Percentiles rank a stretch among this genome's conserved stretches.
phyloP scores from a whole-genome alignment of 1,140 invertebrate genomes.

The Oryctes rhinoceros region DNA sequence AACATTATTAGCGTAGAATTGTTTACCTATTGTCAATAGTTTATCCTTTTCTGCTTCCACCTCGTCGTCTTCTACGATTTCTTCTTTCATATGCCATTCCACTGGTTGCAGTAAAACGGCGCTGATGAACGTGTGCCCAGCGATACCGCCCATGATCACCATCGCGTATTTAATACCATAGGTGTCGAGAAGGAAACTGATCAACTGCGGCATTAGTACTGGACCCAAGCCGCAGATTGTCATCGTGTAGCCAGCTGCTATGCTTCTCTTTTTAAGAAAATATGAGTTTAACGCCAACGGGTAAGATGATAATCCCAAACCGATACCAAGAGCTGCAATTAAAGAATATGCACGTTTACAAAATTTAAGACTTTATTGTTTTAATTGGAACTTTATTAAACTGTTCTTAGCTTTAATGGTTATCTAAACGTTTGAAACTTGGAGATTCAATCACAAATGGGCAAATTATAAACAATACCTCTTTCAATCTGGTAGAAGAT shows the following conservation, averaged over 20 bases:
- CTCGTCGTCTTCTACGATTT: slow-evolving; percentile 36
- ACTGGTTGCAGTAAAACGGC: slow-evolving; percentile 63
- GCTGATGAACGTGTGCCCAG: slow-evolving; percentile 60
- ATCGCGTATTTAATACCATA: slow-evolving; percentile 61
- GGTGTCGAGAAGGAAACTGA: slow-evolving; percentile 56
- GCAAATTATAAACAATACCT: too few relatives aligned
- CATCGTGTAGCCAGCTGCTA: slow-evolving; percentile 62
- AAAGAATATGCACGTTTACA: too few relatives aligned
- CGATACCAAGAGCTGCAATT: slow-evolving; percentile 67
- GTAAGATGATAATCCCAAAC: slow-evolving; percentile 69
- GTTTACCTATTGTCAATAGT: neutral
- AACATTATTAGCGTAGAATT: neutral
- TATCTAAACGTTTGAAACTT: too few relatives aligned
- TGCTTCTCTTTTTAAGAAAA: slow-evolving; percentile 61
- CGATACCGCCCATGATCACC: slow-evolving; percentile 61
- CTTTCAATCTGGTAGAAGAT: too few relatives aligned
- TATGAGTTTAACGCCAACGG: slow-evolving; percentile 63
- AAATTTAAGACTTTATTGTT: too few relatives aligned
- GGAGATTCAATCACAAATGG: too few relatives aligned
- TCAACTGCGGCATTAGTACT: slow-evolving; percentile 63
- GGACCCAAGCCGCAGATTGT: slow-evolving; percentile 63
- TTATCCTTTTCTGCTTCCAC: slow-evolving; percentile 23
- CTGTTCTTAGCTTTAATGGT: too few relatives aligned
- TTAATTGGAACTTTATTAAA: too few relatives aligned
- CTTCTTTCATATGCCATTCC: slow-evolving; percentile 64